A percentile compares a stretch with the other conserved stretches of the same genome.
These are phyloP conservation scores for Ichneumon xanthorius DNA, from an alignment of 2,888 invertebrate species.

Conservation along the genomic window DNA sequence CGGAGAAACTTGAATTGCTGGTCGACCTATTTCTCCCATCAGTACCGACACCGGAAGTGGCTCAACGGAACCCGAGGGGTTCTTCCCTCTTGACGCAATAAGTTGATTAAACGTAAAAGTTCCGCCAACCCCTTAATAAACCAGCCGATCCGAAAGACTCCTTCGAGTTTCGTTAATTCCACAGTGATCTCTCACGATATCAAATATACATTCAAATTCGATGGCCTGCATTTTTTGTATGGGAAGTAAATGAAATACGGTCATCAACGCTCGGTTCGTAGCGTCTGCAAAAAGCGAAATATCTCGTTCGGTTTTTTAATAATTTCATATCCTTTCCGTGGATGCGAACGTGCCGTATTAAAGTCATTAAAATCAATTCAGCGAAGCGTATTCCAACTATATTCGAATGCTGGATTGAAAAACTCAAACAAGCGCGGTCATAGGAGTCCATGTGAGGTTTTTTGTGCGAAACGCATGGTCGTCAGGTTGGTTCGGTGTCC, in stretches of 20 bases:
- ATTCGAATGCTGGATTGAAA: neutral
- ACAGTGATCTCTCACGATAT: neutral
- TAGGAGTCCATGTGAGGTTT: neutral
- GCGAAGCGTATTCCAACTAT: neutral
- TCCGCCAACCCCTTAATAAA: neutral
- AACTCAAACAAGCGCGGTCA: neutral
- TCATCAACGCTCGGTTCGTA: neutral
- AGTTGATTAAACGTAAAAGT: conserved; percentile 44
- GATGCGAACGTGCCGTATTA: neutral
- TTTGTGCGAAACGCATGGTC: conserved; percentile 8
- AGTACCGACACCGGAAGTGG: neutral
- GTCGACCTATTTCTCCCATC: conserved; percentile 1
- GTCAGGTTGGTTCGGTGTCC: conserved; percentile 10
- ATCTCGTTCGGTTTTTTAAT: neutral
- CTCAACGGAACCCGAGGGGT: neutral
- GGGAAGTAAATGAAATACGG: neutral
- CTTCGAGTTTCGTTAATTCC: conserved; percentile 23
- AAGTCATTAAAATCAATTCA: neutral
- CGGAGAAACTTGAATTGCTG: neutral
- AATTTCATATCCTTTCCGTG: neutral
- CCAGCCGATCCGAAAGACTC: conserved; percentile 6
- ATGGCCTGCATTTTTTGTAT: neutral
- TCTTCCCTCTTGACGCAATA: conserved; percentile 4
- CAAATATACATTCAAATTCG: neutral
- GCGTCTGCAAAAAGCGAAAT: neutral